phyloP scores from a whole-genome alignment of 2,113 vertebrate genomes.

The Caretta caretta region DNA sequence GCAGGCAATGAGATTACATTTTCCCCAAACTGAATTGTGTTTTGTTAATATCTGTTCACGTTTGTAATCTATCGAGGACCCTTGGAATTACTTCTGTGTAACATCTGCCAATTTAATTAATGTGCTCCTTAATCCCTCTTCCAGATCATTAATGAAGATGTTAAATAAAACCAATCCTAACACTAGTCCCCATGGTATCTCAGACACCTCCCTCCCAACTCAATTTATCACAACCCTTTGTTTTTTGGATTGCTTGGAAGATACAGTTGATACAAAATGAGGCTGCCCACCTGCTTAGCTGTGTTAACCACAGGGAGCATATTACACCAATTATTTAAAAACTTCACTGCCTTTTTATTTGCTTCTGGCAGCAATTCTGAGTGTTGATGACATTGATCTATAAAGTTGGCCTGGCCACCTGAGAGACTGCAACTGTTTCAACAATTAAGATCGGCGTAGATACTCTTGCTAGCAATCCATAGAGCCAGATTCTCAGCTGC shows the following conservation, averaged over 20 bases:
- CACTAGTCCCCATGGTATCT: constrained; percentile 58
- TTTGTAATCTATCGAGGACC: constrained; percentile 18
- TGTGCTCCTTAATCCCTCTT: constrained; percentile 66
- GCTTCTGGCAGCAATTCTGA: constrained; percentile 17
- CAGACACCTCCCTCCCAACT: constrained; percentile 41
- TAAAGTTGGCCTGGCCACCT: background rate
- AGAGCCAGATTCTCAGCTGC: background rate
- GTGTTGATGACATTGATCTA: background rate
- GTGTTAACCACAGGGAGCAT: constrained; percentile 29
- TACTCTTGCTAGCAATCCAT: background rate
- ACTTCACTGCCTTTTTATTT: constrained; percentile 12
- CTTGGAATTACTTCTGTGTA: constrained; percentile 5
- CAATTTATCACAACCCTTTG: constrained; percentile 32
- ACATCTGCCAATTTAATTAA: constrained; percentile 75
- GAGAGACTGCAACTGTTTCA: background rate
- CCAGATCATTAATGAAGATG: constrained; percentile 76
- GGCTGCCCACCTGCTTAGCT: constrained; percentile 37
- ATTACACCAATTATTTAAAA: constrained; percentile 36
- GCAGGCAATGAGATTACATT: background rate
- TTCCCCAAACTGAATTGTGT: background rate
- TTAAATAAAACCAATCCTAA: constrained; percentile 66
- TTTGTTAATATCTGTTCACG: constrained; percentile 6
- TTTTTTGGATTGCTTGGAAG: constrained; percentile 53
- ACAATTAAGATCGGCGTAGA: background rate
- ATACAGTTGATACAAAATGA: constrained; percentile 31